Evolutionary conservation across 2,113 vertebrate genomes (phyloP), one percentile per base, ranked within the genome.

Genomic region (Mustela nigripes): DNA sequence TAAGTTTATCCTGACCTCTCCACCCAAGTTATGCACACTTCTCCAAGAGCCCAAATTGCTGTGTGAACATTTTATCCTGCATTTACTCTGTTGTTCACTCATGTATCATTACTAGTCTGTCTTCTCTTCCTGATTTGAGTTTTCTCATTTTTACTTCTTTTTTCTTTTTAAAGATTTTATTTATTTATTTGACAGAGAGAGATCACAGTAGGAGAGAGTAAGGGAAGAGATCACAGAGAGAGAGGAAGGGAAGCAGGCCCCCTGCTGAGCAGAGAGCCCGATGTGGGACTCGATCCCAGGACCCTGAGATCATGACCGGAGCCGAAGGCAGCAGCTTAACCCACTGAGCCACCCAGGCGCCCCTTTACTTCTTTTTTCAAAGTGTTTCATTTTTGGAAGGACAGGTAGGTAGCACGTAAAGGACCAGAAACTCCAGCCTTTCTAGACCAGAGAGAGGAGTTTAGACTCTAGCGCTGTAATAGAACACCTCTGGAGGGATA

Each of bases 381-480:
- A 62, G 3, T 50, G 6, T 56, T 21, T 87, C 71, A 39, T 79
- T 73, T 88, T 78, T 71, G 28, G 33, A 89, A 53, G 26, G 18
- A 96, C 6, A 76, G 36, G 31, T 60, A 88, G 39, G 18, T 22
- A 78, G 50, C 45, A 62, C 12, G 15, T 73, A 69, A 73, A 50
- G 0, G 0, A 10, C 1, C 24, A 39, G 33, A 26, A 10, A n/a
- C 1, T 1, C 60, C 4, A 1, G 5, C 3, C 0, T 1, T 7
- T 36, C 5, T 31, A 67, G 48, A 16, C 11, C 15, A 18, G 21
- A 83, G 26, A 11, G 39, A 58, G 31, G 39, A 24, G 48, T 19
- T 69, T 24, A 80, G n/a, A 45, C n/a, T 39, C n/a, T 19, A n/a
- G 42, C 4, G 14, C 11, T 91, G 65, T 12, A 39, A 33, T 1